Evolutionary conservation across 2,888 invertebrate genomes (phyloP).

Genomic region (Caenorhabditis panamensis): DNA sequence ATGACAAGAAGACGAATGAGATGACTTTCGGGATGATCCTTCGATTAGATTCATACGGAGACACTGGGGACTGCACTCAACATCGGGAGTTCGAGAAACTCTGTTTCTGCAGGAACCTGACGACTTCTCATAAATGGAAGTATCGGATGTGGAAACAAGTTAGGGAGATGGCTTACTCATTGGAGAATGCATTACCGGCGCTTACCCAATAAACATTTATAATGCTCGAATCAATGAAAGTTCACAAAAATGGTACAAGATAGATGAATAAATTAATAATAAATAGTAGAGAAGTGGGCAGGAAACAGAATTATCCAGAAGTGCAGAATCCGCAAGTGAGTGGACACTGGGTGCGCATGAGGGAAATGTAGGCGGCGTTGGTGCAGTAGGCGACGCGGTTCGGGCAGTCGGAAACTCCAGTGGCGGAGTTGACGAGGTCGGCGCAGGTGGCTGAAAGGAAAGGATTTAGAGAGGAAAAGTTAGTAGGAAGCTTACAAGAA

Average conservation of each 20-base stretch:
- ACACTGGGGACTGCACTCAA: conserved; percentile 25
- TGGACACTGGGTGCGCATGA: conserved; percentile 64
- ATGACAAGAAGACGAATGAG: conserved; percentile 16
- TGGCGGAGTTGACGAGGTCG: conserved; percentile 55
- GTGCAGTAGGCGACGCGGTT: conserved; percentile 50
- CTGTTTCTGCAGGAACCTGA: conserved; percentile 30
- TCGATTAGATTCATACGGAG: conserved; percentile 23
- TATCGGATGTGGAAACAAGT: not conserved
- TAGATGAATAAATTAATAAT: conserved; percentile 37
- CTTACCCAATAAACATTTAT: conserved; percentile 4
- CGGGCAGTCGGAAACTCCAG: conserved; percentile 66
- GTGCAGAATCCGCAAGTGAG: conserved; percentile 63
- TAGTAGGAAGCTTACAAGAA: conserved; percentile 15
- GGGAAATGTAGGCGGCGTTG: conserved; percentile 41
- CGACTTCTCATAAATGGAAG: not conserved
- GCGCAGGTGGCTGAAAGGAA: conserved; percentile 46
- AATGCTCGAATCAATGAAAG: not conserved
- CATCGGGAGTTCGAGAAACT: conserved; percentile 20
- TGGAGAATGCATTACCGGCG: not conserved
- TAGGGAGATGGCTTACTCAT: not conserved
- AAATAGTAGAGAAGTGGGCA: not conserved
- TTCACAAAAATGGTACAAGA: not conserved
- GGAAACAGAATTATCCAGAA: conserved; percentile 29
- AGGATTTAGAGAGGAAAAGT: not conserved
- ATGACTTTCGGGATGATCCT: conserved; percentile 18